Evolutionary conservation across 2,888 invertebrate genomes (phyloP), one percentile per base, ranked within the genome.

Genomic region (Agriopis aurantiaria): DNA sequence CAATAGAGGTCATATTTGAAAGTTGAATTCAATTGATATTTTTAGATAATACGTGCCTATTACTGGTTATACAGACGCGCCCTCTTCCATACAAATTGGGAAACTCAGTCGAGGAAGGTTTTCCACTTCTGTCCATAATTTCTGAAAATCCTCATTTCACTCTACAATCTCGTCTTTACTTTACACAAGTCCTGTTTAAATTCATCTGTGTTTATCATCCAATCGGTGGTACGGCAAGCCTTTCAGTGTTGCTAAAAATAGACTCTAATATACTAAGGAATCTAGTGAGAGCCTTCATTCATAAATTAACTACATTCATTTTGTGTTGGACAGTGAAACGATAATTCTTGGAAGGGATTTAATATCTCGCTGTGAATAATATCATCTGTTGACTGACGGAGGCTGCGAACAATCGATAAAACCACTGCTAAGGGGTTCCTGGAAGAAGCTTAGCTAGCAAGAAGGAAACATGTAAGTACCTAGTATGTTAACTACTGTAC

Each of bases 81-180:
- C 93, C 93, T 93, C 93, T 93, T 78, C 84, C 91, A 91, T 91
- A 91, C 89, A 90, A 92, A 89, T 88, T 82, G 88, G 85, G 82
- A 92, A 93, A 91, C 90, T 82, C 80, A 73, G 85, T 82, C 83
- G 86, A 84, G 88, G 87, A 90, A 92, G 90, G 91, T 90, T 93
- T 85, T 90, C 88, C 89, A 84, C 84, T 84, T 86, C 87, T 82
- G 81, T 80, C 85, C 84, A 83, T 88, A 88, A 89, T 90, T 91
- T 89, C 85, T 80, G 82, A 85, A 87, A 88, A 86, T 83, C 82
- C 83, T 79, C 88, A 83, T 88, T 88, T 87, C 85, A 84, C 80
- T 82, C 75, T 79, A 82, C 78, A 80, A 78, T 82, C 81, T 78
- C 74, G 76, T 67, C 78, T 77, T 78, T 73, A 78, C 75, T 78